A percentile compares a stretch with the other conserved stretches of the same genome.
phyloP scores from a whole-genome alignment of 2,113 vertebrate species.

The Epinephelus moara region DNA sequence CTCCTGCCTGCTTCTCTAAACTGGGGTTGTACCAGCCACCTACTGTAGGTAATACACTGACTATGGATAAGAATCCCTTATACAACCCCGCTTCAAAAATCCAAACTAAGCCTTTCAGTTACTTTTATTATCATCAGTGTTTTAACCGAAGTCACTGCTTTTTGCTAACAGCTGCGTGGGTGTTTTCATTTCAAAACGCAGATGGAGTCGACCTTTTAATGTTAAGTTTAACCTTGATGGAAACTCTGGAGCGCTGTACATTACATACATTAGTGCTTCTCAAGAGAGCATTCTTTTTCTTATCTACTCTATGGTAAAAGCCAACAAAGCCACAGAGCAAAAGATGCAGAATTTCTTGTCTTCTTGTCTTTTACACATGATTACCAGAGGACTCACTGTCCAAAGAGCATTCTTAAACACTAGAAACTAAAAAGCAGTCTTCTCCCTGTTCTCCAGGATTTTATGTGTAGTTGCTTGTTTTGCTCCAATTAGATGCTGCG shows the following conservation, averaged over 20 bases:
- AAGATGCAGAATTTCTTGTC: neutral
- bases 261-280: neutral
- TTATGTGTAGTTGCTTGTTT: conserved; percentile 45
- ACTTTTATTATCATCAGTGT: no score
- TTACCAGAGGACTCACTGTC: conserved; percentile 56
- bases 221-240: no score
- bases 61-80: no score
- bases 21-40: no score
- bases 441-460: conserved; percentile 26
- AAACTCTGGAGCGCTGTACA: neutral
- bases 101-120: no score
- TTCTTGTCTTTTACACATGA: conserved; percentile 26
- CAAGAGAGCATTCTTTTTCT: neutral
- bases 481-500: conserved; percentile 54
- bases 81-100: no score
- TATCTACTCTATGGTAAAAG: neutral
- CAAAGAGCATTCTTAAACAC: conserved; percentile 28
- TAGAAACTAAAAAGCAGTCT: conserved; percentile 21
- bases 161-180: no score
- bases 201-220: no score
- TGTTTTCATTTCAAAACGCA: no score
- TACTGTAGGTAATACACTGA: no score
- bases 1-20: no score
- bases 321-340: conserved; percentile 8
- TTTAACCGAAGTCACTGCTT: no score